phyloP scores from a whole-genome alignment of 2,888 invertebrate species.

The Anthophora plumipes region DNA sequence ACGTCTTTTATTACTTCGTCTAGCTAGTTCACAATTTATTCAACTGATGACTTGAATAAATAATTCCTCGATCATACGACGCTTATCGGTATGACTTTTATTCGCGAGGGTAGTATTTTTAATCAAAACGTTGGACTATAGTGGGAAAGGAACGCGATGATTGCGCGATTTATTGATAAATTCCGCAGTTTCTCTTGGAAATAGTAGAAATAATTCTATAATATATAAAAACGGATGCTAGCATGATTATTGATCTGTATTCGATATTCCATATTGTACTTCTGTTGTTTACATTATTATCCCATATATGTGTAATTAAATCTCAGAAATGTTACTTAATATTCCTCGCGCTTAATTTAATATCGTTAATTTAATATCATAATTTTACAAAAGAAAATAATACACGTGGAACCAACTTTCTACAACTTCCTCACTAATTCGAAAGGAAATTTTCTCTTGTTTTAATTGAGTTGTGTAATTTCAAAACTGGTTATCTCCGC shows the following conservation, averaged over 20 bases:
- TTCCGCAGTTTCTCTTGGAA: not conserved
- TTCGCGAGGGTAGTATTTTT: constrained; percentile 12
- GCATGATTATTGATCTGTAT: not conserved
- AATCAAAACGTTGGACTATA: constrained; percentile 21
- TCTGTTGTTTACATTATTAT: not conserved
- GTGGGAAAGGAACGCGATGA: constrained; percentile 8
- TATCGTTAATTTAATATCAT: no score
- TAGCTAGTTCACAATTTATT: not conserved
- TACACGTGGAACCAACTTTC: no score
- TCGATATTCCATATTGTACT: not conserved
- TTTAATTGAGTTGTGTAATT: no score
- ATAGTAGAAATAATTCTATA: constrained; percentile 9
- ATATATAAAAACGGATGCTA: not conserved
- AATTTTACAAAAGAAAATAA: no score
- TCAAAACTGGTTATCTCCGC: no score
- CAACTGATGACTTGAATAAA: not conserved
- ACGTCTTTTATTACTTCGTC: not conserved
- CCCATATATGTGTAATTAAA: not conserved
- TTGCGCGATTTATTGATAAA: constrained; percentile 15
- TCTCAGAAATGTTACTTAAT: not conserved
- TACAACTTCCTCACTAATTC: not conserved
- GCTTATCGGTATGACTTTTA: not conserved
- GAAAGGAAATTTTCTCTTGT: not conserved
- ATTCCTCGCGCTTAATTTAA: no score
- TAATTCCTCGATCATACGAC: not conserved